Base-by-base conservation (phyloP, 1,140 invertebrate genomes). In the Atta cephalotes region DNA sequence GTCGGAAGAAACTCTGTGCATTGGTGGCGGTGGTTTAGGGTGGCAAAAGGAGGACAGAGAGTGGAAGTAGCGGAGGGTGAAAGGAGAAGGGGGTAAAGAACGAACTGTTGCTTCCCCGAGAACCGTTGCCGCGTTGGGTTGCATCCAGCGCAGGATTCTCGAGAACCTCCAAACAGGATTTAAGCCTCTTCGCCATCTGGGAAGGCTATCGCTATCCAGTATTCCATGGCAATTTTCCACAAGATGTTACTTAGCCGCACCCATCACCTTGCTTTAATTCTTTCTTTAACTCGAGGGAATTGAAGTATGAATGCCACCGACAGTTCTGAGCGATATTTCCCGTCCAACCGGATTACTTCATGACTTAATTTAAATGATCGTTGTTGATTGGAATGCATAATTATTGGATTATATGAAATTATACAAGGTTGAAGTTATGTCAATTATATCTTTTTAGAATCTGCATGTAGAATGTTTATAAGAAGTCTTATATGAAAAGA, bases 81-180 rank as follows among this genome's bases (percentile, higher is more conserved):
- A 58, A 49, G 80, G 72, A 71, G 86, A 86, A 56, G 89, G 87
- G 88, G 89, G 90, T 39, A 89, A 82, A 89, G 90, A 94, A 92
- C 94, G 94, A 94, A 94, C 94, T 93, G 94, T 94, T 94, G 94
- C 94, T 94, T 94, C 94, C 88, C 89, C 91, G 91, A 93, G 93
- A 93, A 88, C 85, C 71, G 84, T 25, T 88, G 85, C 89, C 79
- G 72, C 81, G 74, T 85, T 87, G 76, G 87, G 77, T 68, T 89
- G 58, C 91, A 90, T 90, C 87, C 87, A 89, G 90, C 92, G 88
- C 88, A 90, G 92, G 92, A 93, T 93, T 94, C 93, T 92, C 90
- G 87, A 93, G 90, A 90, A 84, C 88, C 89, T 89, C 88, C 80
- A 93, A 92, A 91, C 90, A 91, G 82, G 88, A 92, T 92, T 93